Conservation (phyloP, 2,113 vertebrate species). For the Lophochroa leadbeateri region DNA sequence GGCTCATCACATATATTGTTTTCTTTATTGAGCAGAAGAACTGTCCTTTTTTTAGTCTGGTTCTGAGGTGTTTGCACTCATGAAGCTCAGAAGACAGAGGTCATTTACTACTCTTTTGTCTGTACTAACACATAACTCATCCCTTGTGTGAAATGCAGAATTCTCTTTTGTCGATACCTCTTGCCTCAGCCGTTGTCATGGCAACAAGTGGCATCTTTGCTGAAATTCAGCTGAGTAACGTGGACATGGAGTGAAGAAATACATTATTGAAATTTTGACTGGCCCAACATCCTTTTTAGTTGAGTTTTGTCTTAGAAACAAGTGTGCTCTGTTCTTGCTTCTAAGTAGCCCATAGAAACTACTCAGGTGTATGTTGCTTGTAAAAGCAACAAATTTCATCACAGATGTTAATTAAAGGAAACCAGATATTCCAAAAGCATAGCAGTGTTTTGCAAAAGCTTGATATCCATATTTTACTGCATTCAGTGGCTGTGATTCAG, state of each 20-base stretch:
- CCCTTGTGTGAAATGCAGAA: slow-evolving; percentile 3
- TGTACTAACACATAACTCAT: slow-evolving; percentile 3
- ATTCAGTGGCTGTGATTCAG: not conserved
- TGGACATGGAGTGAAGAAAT: not conserved
- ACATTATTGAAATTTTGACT: not conserved
- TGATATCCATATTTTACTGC: not conserved
- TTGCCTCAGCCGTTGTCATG: slow-evolving; percentile 35
- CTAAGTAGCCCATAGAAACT: not conserved
- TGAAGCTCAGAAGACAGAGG: not conserved
- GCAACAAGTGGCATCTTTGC: slow-evolving; percentile 31
- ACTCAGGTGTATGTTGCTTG: not conserved
- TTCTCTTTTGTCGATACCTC: not conserved
- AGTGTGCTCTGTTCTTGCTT: not conserved
- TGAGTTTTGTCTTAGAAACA: not conserved
- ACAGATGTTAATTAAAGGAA: not conserved
- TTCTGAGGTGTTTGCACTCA: slow-evolving; percentile 6
- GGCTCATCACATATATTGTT: not conserved
- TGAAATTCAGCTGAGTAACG: slow-evolving; percentile 3
- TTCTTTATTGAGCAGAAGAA: not conserved
- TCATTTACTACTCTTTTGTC: slow-evolving; percentile 19
- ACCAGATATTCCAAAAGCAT: not conserved
- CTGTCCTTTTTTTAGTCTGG: not conserved
- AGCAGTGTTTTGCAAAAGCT: not conserved
- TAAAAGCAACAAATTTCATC: not conserved
- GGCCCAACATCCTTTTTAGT: not conserved